Evolutionary conservation across 2,888 invertebrate genomes (phyloP), one percentile per base, ranked within the genome.

Genomic region (Stegophylla sp.): DNA sequence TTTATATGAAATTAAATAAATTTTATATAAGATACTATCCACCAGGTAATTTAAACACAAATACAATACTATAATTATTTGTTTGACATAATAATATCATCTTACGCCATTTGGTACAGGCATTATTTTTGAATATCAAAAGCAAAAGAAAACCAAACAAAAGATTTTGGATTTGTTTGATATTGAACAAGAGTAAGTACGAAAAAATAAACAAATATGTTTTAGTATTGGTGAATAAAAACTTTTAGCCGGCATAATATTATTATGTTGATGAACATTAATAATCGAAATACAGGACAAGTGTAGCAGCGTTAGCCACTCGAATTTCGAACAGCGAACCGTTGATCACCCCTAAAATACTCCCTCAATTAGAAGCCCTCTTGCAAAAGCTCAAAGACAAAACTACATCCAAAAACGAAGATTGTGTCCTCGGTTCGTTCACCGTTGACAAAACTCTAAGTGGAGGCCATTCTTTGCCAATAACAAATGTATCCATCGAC

Each of bases 401-500:
- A 91, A 85, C 88, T 91, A 82, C 89, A 90, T 84, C 90, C 91
- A 83, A 89, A 89, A 48, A 91, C 91, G 10, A 12, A 34, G 7
- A 34, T 34, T 34, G 34, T 17, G 34, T 41, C 2, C 41, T 1
- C 10, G 15, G 26, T 85, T 88, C 89, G 84, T 92, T 91, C 86
- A 90, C 91, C 86, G 89, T 91, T 84, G 90, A 91, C 87, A 91
- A 90, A 86, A 90, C 89, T 0, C 86, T 92, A 83, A 89, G 89
- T 85, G 90, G 91, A 0, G 90, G 91, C 0, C 93, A 93, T 85
- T 88, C 92, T 20, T 86, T 92, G 83, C 93, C 93, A 1, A 87
- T 93, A 51, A 93, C 93, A 7, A 92, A 92, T 85, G 91, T 92
- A 34, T 90, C 91, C 56, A 91, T 93, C 84, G 91, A 92, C 86